Conservation (phyloP, 1,140 invertebrate species). For the Drosophila burlai region DNA sequence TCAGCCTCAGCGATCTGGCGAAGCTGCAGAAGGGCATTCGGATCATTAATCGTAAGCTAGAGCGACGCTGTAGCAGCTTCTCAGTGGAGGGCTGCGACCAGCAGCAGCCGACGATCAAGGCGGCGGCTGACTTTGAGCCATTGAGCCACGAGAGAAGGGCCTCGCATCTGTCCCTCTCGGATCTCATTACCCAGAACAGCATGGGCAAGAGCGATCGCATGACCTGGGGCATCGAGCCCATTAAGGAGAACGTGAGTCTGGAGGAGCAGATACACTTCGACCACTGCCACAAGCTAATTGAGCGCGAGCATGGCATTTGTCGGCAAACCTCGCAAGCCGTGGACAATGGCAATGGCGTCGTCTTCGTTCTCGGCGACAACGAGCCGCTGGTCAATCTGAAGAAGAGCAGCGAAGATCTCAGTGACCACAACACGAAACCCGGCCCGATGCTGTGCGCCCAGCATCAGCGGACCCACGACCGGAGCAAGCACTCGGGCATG, state of each 20-base stretch:
- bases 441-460: conserved; percentile 72
- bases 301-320: conserved; percentile 73
- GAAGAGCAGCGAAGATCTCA: conserved; percentile 81
- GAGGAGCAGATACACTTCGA: conserved; percentile 84
- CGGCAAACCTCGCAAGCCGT: conserved; percentile 39
- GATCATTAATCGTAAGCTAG: conserved; percentile 69
- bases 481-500: conserved; percentile 88
- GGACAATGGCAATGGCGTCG: conserved; percentile 86
- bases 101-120: conserved; percentile 8
- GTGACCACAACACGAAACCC: conserved; percentile 25
- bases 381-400: conserved; percentile 87
- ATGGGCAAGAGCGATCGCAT: conserved; percentile 83
- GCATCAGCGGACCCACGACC: conserved; percentile 86
- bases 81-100: conserved; percentile 59
- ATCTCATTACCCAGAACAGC: conserved; percentile 84
- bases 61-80: conserved; percentile 65
- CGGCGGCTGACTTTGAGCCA: conserved; percentile 25
- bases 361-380: conserved; percentile 92
- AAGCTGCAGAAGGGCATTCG: conserved; percentile 72
- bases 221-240: conserved; percentile 84
- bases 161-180: conserved; percentile 73
- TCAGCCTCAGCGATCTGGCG: conserved; percentile 72
- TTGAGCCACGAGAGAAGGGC: conserved; percentile 44
- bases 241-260: conserved; percentile 79
- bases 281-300: conserved; percentile 74